phyloP scores from a whole-genome alignment of 1,140 invertebrate species.

The Coptotermes formosanus region DNA sequence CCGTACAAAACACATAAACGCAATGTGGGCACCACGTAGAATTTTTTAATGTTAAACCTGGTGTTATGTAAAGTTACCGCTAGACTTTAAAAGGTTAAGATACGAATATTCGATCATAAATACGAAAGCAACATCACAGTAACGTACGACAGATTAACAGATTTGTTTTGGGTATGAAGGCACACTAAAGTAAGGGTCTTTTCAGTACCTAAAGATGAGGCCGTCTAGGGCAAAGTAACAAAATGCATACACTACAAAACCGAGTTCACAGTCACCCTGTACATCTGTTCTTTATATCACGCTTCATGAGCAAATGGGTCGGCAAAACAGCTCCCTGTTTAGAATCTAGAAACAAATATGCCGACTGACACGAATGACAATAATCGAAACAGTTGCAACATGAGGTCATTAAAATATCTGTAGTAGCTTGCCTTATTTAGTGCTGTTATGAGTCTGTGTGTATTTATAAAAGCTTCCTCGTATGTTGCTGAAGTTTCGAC shows the following conservation, averaged over 20 bases:
- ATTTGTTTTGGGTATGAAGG: background rate
- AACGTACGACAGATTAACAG: background rate
- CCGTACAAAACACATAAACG: too few relatives aligned
- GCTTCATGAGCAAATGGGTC: background rate
- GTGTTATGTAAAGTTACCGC: too few relatives aligned
- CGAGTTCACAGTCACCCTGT: background rate
- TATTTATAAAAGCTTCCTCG: too few relatives aligned
- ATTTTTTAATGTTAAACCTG: too few relatives aligned
- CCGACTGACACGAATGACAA: background rate
- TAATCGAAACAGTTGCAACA: too few relatives aligned
- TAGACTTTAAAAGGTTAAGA: too few relatives aligned
- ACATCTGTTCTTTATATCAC: background rate
- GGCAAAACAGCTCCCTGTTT: background rate
- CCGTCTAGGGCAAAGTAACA: background rate
- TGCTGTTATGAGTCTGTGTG: too few relatives aligned
- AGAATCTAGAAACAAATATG: background rate
- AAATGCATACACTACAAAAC: background rate
- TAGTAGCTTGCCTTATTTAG: too few relatives aligned
- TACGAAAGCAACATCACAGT: background rate
- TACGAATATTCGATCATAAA: background rate
- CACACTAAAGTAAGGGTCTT: background rate
- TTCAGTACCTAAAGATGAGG: background rate
- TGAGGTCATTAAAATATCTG: too few relatives aligned
- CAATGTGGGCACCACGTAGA: too few relatives aligned
- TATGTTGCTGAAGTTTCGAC: too few relatives aligned